phyloP scores from a whole-genome alignment of 2,113 vertebrate genomes.

The Hirundichthys speculiger region DNA sequence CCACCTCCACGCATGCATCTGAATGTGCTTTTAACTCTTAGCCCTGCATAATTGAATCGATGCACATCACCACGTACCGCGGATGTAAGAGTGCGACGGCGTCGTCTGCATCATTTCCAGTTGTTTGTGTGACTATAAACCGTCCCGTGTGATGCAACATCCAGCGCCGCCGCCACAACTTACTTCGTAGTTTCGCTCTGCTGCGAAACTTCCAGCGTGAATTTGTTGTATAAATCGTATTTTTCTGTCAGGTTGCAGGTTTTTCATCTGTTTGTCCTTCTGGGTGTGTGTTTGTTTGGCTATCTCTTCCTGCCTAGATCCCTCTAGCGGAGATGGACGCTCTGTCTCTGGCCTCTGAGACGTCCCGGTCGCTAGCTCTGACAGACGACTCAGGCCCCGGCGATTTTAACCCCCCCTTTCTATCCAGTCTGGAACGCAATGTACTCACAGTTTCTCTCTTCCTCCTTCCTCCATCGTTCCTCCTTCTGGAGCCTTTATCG shows the following conservation, averaged over 20 bases:
- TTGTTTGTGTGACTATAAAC: neutral
- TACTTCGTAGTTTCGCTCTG: too few relatives aligned
- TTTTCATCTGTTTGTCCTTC: too few relatives aligned
- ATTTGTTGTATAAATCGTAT: too few relatives aligned
- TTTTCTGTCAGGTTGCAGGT: too few relatives aligned
- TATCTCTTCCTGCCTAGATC: constrained; percentile 97
- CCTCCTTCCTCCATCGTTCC: constrained; percentile 67
- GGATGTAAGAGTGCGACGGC: neutral
- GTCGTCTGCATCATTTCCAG: neutral
- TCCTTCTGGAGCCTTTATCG: constrained; percentile 64
- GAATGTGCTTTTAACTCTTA: neutral
- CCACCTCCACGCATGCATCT: neutral
- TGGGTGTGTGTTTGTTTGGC: constrained; percentile 39
- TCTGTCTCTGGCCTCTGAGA: constrained; percentile 99
- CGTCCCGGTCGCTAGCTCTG: constrained; percentile 98
- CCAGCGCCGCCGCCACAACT: too few relatives aligned
- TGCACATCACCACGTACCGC: neutral
- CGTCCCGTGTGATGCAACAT: neutral
- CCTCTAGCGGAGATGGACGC: constrained; percentile 99
- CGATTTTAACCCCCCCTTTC: constrained; percentile 93
- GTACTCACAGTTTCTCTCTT: constrained; percentile 86
- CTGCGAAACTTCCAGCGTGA: too few relatives aligned
- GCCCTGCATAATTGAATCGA: neutral
- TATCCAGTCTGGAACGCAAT: constrained; percentile 96
- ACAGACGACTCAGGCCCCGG: constrained; percentile 95